phyloP scores from a whole-genome alignment of 2,888 invertebrate genomes.

The Volucella inanis region DNA sequence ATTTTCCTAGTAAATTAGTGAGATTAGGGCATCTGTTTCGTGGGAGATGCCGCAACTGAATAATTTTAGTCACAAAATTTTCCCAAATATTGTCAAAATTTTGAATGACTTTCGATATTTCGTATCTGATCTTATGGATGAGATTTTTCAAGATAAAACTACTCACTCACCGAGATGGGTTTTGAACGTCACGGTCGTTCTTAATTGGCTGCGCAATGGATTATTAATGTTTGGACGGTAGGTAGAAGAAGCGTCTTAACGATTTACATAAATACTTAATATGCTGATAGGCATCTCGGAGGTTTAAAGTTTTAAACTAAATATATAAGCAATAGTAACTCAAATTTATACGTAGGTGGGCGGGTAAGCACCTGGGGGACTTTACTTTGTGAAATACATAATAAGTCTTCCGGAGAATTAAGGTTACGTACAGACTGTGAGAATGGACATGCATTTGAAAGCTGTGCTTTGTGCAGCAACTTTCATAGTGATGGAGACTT shows the following conservation, averaged over 20 bases:
- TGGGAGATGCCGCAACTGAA: constrained; percentile 43
- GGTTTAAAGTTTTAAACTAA: constrained; percentile 7
- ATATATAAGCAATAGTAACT: background rate
- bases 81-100: background rate
- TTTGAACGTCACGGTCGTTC: constrained; percentile 15
- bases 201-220: constrained; percentile 61
- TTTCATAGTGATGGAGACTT: no score
- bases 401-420: no score
- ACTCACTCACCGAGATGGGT: constrained; percentile 35
- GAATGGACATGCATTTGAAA: no score
- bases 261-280: constrained; percentile 46
- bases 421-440: no score
- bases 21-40: constrained; percentile 56
- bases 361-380: background rate
- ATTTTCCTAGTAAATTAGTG: constrained; percentile 54
- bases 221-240: constrained; percentile 50
- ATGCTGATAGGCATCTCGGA: constrained; percentile 48
- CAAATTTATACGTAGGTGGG: constrained; percentile 1
- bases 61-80: background rate
- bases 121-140: constrained; percentile 7
- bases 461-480: no score
- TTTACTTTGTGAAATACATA: no score
- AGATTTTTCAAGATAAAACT: constrained; percentile 46
- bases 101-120: background rate
- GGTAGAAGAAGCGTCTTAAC: constrained; percentile 30